A percentile compares a stretch with the other conserved stretches of the same genome.
phyloP scores from a whole-genome alignment of 2,113 vertebrate species.

The Athene cunicularia region DNA sequence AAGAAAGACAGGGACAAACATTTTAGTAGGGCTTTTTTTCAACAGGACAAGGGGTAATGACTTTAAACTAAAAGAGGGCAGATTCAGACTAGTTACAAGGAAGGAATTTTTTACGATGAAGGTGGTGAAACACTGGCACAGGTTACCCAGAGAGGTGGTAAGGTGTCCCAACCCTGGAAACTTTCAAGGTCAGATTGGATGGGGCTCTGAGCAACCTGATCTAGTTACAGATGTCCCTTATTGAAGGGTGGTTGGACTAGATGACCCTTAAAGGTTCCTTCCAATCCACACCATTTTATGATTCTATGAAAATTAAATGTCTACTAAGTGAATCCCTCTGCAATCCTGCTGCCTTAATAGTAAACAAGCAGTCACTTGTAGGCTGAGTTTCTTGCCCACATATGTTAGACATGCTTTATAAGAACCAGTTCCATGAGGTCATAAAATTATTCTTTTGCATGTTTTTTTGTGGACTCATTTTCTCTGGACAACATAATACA shows the following conservation, averaged over 20 bases:
- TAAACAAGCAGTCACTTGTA: neutral
- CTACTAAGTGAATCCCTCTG: neutral
- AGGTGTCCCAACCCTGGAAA: too few relatives aligned
- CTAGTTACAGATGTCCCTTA: too few relatives aligned
- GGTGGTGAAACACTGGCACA: neutral
- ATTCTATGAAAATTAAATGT: neutral
- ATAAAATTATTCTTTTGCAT: neutral
- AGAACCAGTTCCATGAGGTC: neutral
- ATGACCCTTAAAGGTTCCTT: neutral
- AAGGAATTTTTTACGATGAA: too few relatives aligned
- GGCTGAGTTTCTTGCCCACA: neutral
- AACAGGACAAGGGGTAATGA: too few relatives aligned
- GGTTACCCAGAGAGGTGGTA: too few relatives aligned
- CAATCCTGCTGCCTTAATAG: neutral
- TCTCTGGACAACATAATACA: neutral
- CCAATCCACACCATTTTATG: neutral
- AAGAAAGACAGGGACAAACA: neutral
- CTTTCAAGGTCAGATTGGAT: neutral
- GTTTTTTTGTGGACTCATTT: neutral
- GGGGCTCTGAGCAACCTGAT: neutral
- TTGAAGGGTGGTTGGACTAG: neutral
- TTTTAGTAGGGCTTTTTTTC: too few relatives aligned
- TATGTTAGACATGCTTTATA: neutral
- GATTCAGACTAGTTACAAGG: too few relatives aligned
- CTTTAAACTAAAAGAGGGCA: too few relatives aligned